Percentiles rank a stretch among this genome's conserved stretches.
phyloP scores from a whole-genome alignment of 2,113 vertebrate genomes.

The Cavia porcellus region DNA sequence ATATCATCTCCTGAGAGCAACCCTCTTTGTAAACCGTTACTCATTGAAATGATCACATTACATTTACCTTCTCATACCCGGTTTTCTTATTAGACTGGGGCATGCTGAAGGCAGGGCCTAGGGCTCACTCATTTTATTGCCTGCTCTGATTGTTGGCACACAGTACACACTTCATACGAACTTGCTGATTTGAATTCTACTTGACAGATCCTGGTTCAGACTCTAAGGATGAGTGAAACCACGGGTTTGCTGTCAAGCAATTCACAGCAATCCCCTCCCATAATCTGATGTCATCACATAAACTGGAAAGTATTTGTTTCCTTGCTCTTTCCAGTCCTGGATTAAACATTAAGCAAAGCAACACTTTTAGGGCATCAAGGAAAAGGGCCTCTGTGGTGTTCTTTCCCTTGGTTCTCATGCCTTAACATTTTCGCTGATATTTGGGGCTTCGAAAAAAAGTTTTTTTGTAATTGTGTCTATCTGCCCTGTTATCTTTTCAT shows the following conservation, averaged over 20 bases:
- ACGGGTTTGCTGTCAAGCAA: background rate
- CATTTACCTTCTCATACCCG: background rate
- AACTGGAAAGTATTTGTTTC: background rate
- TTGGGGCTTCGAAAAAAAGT: background rate
- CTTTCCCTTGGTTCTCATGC: background rate
- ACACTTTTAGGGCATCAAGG: background rate
- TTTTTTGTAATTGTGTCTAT: background rate
- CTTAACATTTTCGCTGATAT: background rate
- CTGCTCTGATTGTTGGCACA: background rate
- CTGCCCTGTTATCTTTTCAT: background rate
- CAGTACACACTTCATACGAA: background rate
- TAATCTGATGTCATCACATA: background rate
- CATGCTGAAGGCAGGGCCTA: background rate
- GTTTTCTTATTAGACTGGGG: background rate
- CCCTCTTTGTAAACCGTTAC: background rate
- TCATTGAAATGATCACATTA: background rate
- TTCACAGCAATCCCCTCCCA: background rate
- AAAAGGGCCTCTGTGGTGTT: fast-evolving
- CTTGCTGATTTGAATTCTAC: background rate
- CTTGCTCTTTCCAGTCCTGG: background rate
- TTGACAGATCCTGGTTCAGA: background rate
- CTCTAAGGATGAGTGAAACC: background rate
- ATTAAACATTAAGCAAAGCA: background rate
- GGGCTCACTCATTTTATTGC: background rate
- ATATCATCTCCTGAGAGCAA: background rate